These are phyloP conservation scores for Tetranychus urticae DNA, from an alignment of 1,140 invertebrate genomes.

Conservation along the genomic window DNA sequence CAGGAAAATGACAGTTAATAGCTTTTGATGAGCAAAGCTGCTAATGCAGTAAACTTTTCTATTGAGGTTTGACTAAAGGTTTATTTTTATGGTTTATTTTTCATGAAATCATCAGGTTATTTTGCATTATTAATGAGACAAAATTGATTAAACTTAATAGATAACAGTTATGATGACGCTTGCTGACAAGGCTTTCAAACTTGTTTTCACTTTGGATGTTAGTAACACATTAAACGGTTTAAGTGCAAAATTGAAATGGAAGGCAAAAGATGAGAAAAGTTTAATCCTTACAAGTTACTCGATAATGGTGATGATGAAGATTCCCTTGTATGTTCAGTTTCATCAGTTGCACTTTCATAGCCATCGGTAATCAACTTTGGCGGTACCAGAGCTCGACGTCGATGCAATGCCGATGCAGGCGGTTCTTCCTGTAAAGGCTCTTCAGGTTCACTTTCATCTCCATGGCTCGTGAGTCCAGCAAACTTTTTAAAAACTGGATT, in stretches of 20 bases:
- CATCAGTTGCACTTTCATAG: constrained; percentile 14
- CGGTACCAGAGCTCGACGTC: constrained; percentile 24
- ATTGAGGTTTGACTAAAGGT: too few species aligned
- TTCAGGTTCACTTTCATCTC: constrained; percentile 7
- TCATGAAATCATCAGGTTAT: too few species aligned
- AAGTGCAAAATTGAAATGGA: not conserved
- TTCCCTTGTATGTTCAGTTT: constrained; percentile 2
- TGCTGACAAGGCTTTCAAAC: too few species aligned
- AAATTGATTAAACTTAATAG: too few species aligned
- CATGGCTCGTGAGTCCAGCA: constrained; percentile 11
- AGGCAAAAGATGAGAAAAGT: not conserved
- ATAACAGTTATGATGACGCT: too few species aligned
- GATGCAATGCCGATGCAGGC: constrained; percentile 22
- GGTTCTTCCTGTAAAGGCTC: constrained; percentile 17
- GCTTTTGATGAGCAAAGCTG: too few species aligned
- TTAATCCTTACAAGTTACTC: not conserved
- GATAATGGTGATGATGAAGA: not conserved
- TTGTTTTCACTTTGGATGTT: too few species aligned
- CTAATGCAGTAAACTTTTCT: too few species aligned
- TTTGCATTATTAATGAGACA: too few species aligned
- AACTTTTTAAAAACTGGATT: constrained; percentile 15
- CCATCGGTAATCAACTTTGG: constrained; percentile 20
- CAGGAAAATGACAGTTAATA: too few species aligned
- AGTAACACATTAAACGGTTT: too few species aligned
- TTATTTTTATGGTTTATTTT: too few species aligned